Evolutionary conservation across 2,888 invertebrate species (phyloP), one percentile per base, ranked within the genome.

Genomic region (Pimpla rufipes): DNA sequence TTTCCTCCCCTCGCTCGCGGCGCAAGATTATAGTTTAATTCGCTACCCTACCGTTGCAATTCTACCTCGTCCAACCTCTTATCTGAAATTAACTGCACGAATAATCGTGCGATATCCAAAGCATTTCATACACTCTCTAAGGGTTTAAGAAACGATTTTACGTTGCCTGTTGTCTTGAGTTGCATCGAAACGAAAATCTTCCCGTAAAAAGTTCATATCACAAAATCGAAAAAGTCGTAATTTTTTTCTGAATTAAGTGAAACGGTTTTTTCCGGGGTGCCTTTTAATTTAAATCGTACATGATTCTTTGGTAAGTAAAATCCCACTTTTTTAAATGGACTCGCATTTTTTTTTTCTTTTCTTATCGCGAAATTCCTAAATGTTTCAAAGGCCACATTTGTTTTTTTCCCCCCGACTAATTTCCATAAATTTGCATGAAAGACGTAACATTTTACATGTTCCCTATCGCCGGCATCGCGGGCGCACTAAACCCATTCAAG

Each of bases 401-500:
- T 71, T 62, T 62, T 59, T 74, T 50, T 29, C 5, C 5, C 5
- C 5, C 29, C 3, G 2, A 35, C 29, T 55, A 35, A 40, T 73
- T 23, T 23, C 2, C 21, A 52, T 23, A 11, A 1, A 18, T 52
- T 52, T 23, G 10, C 21, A 11, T 52, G 29, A 23, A 52, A 21
- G 21, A 21, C 11, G 11, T 21, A 55, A 55, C 21, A 55, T 74
- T 74, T 59, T 74, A 62, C 57, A 37, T 45, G 47, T 47, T 47
- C 5, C 21, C 40, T 64, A 37, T 37, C 5, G 13, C 50, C 18
- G 11, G 7, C 21, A 59, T 62, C 73, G 21, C 4, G 18, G 40
- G 64, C 16, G 35, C 16, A 59, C 35, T 16, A 35, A 35, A 35
- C 16, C 59, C 8, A 59, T 35, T 59, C 13, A 35, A 68, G 35